Evolutionary conservation across 2,888 invertebrate species (phyloP).

Genomic region (Morpho helenor): DNA sequence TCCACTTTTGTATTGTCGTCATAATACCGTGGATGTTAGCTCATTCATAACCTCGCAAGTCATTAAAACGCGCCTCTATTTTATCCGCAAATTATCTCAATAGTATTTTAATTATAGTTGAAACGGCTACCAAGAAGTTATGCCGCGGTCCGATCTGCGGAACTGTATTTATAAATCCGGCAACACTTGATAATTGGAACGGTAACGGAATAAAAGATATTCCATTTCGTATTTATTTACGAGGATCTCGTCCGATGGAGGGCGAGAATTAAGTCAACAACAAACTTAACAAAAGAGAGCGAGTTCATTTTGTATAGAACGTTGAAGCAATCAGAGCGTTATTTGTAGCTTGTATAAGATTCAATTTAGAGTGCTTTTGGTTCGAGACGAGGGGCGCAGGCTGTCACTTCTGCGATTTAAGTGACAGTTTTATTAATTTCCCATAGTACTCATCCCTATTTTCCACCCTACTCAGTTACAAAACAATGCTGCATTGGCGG

Average conservation of each 20-base stretch:
- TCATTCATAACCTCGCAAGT: slow-evolving; percentile 53
- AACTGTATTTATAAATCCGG: too few species aligned
- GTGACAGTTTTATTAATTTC: slow-evolving; percentile 89
- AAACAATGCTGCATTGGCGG: slow-evolving; percentile 61
- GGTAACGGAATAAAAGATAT: slow-evolving; percentile 32
- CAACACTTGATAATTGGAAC: slow-evolving; percentile 25
- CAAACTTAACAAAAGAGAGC: slow-evolving; percentile 59
- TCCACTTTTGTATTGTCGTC: slow-evolving; percentile 72
- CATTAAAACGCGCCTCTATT: slow-evolving; percentile 54
- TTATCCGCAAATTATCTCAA: slow-evolving; percentile 3
- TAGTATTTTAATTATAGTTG: too few species aligned
- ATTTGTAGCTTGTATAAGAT: slow-evolving; percentile 29
- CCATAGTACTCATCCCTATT: slow-evolving; percentile 71
- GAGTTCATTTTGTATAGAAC: slow-evolving; percentile 38
- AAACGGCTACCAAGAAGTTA: too few species aligned
- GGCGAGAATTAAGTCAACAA: slow-evolving; percentile 71
- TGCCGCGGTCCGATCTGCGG: too few species aligned
- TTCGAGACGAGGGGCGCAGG: slow-evolving; percentile 52
- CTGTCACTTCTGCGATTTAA: slow-evolving; percentile 78
- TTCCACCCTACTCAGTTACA: slow-evolving; percentile 64
- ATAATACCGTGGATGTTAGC: slow-evolving; percentile 70
- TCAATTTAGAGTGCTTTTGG: slow-evolving; percentile 30
- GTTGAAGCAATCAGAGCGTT: slow-evolving; percentile 40
- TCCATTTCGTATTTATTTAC: slow-evolving; percentile 61
- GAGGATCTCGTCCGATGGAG: slow-evolving; percentile 55